Evolutionary conservation across 2,113 vertebrate species (phyloP).

Genomic region (Otus sunia): DNA sequence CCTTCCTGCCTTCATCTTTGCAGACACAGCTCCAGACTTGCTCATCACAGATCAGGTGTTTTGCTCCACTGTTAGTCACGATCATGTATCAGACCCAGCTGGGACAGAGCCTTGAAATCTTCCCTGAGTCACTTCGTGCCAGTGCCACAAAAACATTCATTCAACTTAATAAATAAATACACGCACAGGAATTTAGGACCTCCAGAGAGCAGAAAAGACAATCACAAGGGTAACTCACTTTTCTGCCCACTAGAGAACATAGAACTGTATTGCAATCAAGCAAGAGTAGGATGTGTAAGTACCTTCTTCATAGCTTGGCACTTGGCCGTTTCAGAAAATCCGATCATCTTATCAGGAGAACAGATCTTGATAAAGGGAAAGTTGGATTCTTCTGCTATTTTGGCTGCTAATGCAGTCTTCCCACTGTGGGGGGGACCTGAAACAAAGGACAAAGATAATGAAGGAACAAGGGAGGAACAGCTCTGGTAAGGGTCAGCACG

Average conservation of each 20-base stretch:
- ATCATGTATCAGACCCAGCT: rapidly evolving
- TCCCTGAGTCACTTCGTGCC: not conserved
- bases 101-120: not conserved
- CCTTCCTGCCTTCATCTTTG: not conserved
- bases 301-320: constrained; percentile 99
- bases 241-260: not conserved
- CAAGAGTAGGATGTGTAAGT: not conserved
- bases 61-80: not conserved
- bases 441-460: not conserved
- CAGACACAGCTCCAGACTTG: not conserved
- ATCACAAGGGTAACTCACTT: not conserved
- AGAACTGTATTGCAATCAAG: not conserved
- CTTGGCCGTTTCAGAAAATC: constrained; percentile 94
- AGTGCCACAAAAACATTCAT: not conserved
- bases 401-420: constrained; percentile 92
- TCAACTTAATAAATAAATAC: not conserved
- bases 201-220: not conserved
- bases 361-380: constrained; percentile 99
- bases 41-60: not conserved
- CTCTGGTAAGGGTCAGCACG: not conserved
- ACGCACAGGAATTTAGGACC: not conserved
- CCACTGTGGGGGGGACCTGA: constrained; percentile 94
- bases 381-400: constrained; percentile 93
- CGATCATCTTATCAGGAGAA: constrained; percentile 98
- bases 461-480: not conserved